A percentile compares a stretch with the other conserved stretches of the same genome.
Conservation (phyloP, 2,888 invertebrate genomes). For the Antheraea assamensis region DNA sequence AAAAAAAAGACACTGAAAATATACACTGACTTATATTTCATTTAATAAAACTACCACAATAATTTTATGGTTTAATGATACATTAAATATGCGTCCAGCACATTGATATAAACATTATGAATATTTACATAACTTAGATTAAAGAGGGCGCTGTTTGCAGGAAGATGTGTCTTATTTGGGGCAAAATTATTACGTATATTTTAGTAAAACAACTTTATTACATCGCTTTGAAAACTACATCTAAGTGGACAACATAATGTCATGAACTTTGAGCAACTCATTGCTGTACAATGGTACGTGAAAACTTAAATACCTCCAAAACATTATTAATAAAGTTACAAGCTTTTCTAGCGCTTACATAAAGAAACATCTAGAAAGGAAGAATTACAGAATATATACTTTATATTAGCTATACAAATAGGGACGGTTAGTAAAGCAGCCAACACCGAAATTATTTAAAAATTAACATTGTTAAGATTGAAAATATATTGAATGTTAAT, state of each 20-base stretch:
- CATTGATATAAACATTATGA: slow-evolving; percentile 51
- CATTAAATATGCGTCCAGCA: slow-evolving; percentile 52
- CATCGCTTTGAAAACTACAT: neutral
- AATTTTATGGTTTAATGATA: slow-evolving; percentile 39
- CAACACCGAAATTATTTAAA: slow-evolving; percentile 36
- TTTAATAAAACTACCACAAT: slow-evolving; percentile 71
- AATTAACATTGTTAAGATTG: slow-evolving; percentile 6
- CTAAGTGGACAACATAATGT: neutral
- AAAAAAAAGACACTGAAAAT: slow-evolving; percentile 68
- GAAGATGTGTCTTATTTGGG: neutral
- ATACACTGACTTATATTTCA: slow-evolving; percentile 78
- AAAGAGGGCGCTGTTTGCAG: neutral
- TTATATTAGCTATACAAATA: slow-evolving; percentile 13
- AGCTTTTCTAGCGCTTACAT: slow-evolving; percentile 33
- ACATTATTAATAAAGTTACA: slow-evolving; percentile 26
- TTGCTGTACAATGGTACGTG: too few relatives aligned
- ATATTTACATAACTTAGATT: slow-evolving; percentile 38
- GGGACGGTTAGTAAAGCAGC: slow-evolving; percentile 33
- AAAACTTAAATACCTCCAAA: neutral
- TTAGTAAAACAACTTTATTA: neutral
- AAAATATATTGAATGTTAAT: slow-evolving; percentile 15
- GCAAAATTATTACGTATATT: neutral
- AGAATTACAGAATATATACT: slow-evolving; percentile 21
- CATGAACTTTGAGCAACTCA: neutral
- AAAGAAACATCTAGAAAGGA: slow-evolving; percentile 29